phyloP scores from a whole-genome alignment of 2,888 invertebrate genomes.

The Scaeva pyrastri region DNA sequence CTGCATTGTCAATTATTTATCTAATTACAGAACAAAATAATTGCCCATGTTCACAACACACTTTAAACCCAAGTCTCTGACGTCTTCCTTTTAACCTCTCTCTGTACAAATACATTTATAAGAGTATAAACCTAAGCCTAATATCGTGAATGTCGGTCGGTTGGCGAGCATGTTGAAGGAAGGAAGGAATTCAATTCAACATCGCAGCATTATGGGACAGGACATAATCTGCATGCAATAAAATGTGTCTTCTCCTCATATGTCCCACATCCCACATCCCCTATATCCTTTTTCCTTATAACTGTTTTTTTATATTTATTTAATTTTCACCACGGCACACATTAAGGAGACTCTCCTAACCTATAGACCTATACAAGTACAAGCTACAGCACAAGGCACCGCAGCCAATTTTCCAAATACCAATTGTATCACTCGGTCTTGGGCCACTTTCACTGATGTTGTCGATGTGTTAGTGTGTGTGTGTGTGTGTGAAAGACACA shows the following conservation, averaged over 20 bases:
- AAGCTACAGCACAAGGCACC: constrained; percentile 31
- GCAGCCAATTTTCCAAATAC: constrained; percentile 42
- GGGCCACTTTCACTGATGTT: constrained; percentile 66
- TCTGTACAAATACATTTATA: neutral
- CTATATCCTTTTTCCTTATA: no score
- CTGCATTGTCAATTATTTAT: no score
- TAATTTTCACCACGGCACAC: constrained; percentile 10
- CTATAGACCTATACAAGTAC: constrained; percentile 72
- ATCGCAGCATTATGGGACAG: constrained; percentile 16
- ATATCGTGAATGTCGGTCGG: constrained; percentile 25
- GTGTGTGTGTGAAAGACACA: neutral
- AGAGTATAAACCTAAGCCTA: neutral
- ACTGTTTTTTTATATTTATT: neutral
- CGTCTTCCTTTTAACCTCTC: neutral
- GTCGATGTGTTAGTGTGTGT: constrained; percentile 15
- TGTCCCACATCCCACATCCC: no score
- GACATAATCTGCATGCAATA: constrained; percentile 62
- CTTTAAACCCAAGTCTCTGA: no score
- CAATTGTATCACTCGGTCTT: constrained; percentile 22
- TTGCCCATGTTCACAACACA: no score
- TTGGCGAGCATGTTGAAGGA: constrained; percentile 8
- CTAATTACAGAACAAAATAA: no score
- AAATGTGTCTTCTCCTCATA: constrained; percentile 5
- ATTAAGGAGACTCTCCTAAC: constrained; percentile 47
- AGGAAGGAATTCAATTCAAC: neutral